Percentiles rank a stretch among this genome's conserved stretches.
Evolutionary conservation across 2,797 vertebrate species (phyloP).

Genomic region (Megaceryle alcyon): DNA sequence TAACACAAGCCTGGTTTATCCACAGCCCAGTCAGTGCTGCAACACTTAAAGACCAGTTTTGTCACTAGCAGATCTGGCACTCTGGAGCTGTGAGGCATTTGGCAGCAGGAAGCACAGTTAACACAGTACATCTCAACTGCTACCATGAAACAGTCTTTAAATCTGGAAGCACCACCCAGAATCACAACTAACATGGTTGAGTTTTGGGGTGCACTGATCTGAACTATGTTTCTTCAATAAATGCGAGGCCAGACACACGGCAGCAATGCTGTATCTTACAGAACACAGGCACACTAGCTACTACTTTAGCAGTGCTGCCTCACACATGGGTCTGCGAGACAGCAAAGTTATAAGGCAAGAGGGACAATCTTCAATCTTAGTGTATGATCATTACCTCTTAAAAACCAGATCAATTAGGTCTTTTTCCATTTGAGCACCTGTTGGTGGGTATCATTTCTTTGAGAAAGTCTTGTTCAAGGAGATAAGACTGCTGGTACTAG

Average conservation of each 20-base stretch:
- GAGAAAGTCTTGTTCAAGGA: background rate
- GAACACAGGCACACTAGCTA: background rate
- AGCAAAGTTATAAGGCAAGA: background rate
- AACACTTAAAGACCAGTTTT: background rate
- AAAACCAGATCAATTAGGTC: background rate
- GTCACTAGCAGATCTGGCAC: background rate
- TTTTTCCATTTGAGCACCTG: background rate
- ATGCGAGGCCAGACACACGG: accelerated
- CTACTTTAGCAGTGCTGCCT: background rate
- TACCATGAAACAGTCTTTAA: background rate
- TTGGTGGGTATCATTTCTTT: background rate
- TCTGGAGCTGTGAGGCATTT: background rate
- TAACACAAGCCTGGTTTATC: background rate
- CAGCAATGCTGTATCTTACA: background rate
- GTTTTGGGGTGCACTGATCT: background rate
- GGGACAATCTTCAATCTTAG: background rate
- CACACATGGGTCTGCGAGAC: accelerated
- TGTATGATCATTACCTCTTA: background rate
- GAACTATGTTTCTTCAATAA: background rate
- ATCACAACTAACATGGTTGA: background rate
- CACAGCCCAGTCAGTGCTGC: background rate
- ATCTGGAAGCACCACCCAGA: background rate
- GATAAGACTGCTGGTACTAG: background rate
- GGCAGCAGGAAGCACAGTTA: background rate
- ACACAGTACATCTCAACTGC: background rate